phyloP scores from a whole-genome alignment of 2,888 invertebrate genomes.

The Heliconius cydno region DNA sequence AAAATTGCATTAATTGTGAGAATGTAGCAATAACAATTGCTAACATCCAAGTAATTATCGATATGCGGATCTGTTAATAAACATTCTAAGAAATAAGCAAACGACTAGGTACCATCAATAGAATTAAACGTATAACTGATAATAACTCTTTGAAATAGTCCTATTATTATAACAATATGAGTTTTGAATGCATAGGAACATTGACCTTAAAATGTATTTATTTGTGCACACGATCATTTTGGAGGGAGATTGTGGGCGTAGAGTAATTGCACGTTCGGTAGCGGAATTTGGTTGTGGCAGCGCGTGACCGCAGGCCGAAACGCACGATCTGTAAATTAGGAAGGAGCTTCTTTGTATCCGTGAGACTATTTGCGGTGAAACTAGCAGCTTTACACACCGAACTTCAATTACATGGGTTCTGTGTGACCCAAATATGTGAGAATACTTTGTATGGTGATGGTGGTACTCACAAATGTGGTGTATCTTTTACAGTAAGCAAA shows the following conservation, averaged over 20 bases:
- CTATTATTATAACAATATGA: neutral
- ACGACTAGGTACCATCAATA: neutral
- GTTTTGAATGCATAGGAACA: constrained; percentile 35
- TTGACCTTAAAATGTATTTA: constrained; percentile 37
- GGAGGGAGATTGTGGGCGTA: constrained; percentile 44
- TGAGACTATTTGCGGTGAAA: constrained; percentile 76
- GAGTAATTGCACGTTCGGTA: constrained; percentile 58
- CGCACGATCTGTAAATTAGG: constrained; percentile 76
- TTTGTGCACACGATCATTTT: constrained; percentile 37
- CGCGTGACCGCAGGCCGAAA: constrained; percentile 74
- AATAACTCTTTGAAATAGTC: neutral
- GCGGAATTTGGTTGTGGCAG: constrained; percentile 71
- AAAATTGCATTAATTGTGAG: constrained; percentile 34
- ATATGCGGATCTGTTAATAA: constrained; percentile 25
- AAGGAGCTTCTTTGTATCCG: constrained; percentile 65
- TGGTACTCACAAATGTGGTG: constrained; percentile 63
- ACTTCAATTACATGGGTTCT: constrained; percentile 72
- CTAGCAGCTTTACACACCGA: constrained; percentile 62
- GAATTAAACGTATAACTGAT: neutral
- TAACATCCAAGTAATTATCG: constrained; percentile 40
- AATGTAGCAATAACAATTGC: constrained; percentile 32
- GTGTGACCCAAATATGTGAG: constrained; percentile 76
- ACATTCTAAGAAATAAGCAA: constrained; percentile 17
- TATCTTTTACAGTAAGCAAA: constrained; percentile 72
- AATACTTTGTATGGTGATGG: constrained; percentile 62